phyloP scores from a whole-genome alignment of 2,113 vertebrate genomes.

The Eulemur rufifrons region DNA sequence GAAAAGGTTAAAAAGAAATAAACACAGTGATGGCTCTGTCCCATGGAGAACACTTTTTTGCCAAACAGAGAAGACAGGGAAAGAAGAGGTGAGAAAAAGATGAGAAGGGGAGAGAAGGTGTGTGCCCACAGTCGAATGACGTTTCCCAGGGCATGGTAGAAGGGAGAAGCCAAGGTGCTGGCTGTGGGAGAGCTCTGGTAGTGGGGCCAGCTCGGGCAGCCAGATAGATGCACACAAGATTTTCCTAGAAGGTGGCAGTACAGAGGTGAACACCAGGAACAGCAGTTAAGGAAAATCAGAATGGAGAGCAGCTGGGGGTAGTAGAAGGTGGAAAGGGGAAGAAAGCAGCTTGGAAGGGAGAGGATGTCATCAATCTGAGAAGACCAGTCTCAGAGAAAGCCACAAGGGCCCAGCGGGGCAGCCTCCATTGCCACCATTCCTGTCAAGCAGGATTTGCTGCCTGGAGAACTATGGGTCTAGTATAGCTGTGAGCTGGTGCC shows the following conservation, averaged over 20 bases:
- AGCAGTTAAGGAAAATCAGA: not conserved
- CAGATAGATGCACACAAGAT: not conserved
- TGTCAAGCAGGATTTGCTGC: not conserved
- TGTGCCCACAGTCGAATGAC: not conserved
- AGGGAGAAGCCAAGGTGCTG: not conserved
- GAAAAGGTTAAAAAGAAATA: slow-evolving; percentile 57
- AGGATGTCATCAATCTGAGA: not conserved
- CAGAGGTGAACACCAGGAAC: not conserved
- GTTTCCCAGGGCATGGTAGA: not conserved
- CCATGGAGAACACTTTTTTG: slow-evolving; percentile 27
- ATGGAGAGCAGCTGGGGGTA: not conserved
- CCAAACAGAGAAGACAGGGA: not conserved
- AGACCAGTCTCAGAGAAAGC: not conserved
- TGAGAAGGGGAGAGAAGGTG: not conserved
- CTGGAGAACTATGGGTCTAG: not conserved
- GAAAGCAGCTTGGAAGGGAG: not conserved
- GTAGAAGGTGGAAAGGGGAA: not conserved
- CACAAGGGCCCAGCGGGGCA: not conserved
- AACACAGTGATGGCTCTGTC: slow-evolving; percentile 25
- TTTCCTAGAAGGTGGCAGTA: not conserved
- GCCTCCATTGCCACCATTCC: not conserved
- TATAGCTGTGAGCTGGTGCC: not conserved
- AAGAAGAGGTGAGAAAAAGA: not conserved
- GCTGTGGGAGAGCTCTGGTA: not conserved
- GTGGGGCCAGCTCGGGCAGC: not conserved